Percentiles rank a stretch among this genome's conserved stretches.
phyloP scores from a whole-genome alignment of 2,888 invertebrate species.

The Zhengitettix transpicula region DNA sequence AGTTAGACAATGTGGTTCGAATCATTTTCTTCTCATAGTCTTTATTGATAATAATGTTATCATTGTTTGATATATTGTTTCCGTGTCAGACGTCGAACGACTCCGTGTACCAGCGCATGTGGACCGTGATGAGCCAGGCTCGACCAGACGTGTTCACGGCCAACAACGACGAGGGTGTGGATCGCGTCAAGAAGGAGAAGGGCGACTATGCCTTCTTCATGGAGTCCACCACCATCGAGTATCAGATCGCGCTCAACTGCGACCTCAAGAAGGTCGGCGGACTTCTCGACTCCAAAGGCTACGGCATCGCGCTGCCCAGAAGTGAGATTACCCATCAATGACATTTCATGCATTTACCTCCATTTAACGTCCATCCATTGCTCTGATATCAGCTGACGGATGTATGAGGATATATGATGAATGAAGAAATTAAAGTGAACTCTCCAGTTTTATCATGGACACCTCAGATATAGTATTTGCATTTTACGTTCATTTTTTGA shows the following conservation, averaged over 20 bases:
- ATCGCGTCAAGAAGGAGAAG: slow-evolving; percentile 62
- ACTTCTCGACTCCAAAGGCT: slow-evolving; percentile 77
- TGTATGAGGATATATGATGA: too few species aligned
- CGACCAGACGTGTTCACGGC: slow-evolving; percentile 68
- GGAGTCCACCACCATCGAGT: slow-evolving; percentile 92
- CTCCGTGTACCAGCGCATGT: slow-evolving; percentile 80
- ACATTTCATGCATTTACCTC: too few species aligned
- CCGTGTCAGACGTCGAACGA: slow-evolving; percentile 60
- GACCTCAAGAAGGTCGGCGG: slow-evolving; percentile 68
- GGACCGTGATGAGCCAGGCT: slow-evolving; percentile 75
- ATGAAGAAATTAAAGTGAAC: too few species aligned
- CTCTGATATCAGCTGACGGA: too few species aligned
- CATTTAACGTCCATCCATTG: too few species aligned
- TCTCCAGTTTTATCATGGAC: too few species aligned
- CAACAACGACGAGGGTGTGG: slow-evolving; percentile 73
- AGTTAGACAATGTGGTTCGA: too few species aligned
- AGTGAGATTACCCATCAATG: slow-evolving; percentile 40
- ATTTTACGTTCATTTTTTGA: too few species aligned
- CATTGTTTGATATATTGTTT: too few species aligned
- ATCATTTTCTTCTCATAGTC: too few species aligned
- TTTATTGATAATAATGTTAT: too few species aligned
- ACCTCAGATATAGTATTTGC: too few species aligned
- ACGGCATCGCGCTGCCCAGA: slow-evolving; percentile 81
- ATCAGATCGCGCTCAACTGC: slow-evolving; percentile 71
- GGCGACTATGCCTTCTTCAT: slow-evolving; percentile 83